These are phyloP conservation scores for Ophion ventricosus DNA, from an alignment of 2,888 invertebrate genomes.

Conservation along the genomic window DNA sequence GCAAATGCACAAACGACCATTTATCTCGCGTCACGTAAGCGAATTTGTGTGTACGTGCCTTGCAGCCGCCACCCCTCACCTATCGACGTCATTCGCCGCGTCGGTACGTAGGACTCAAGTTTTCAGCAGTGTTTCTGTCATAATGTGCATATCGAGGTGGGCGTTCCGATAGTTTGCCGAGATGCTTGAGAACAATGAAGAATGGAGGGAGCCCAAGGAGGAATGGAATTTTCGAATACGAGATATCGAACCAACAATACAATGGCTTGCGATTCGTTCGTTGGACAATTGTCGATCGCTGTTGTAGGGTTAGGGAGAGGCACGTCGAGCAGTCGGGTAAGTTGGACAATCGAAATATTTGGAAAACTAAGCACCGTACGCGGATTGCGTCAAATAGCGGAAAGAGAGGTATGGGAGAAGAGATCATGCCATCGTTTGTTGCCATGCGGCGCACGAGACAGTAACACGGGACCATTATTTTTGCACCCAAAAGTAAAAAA, in stretches of 20 bases:
- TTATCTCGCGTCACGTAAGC: conserved; percentile 39
- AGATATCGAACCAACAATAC: not conserved
- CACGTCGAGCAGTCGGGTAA: not conserved
- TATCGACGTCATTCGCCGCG: not conserved
- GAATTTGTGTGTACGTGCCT: conserved; percentile 8
- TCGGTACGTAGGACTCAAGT: not conserved
- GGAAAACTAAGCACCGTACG: too few species aligned
- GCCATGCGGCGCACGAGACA: too few species aligned
- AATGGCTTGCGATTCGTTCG: not conserved
- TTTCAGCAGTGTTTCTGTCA: conserved; percentile 12
- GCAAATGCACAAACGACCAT: conserved; percentile 62
- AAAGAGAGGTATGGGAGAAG: too few species aligned
- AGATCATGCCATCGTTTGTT: too few species aligned
- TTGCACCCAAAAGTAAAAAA: too few species aligned
- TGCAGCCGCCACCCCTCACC: not conserved
- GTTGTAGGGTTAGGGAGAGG: not conserved
- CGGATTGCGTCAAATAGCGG: too few species aligned
- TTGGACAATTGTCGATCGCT: not conserved
- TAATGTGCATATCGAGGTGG: conserved; percentile 18
- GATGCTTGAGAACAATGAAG: conserved; percentile 10
- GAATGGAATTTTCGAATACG: not conserved
- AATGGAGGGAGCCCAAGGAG: not conserved
- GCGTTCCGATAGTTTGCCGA: conserved; percentile 7
- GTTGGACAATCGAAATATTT: too few species aligned
- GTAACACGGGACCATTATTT: too few species aligned